Conservation (phyloP, 2,797 vertebrate species). For the Crocodylus rhombifer region DNA sequence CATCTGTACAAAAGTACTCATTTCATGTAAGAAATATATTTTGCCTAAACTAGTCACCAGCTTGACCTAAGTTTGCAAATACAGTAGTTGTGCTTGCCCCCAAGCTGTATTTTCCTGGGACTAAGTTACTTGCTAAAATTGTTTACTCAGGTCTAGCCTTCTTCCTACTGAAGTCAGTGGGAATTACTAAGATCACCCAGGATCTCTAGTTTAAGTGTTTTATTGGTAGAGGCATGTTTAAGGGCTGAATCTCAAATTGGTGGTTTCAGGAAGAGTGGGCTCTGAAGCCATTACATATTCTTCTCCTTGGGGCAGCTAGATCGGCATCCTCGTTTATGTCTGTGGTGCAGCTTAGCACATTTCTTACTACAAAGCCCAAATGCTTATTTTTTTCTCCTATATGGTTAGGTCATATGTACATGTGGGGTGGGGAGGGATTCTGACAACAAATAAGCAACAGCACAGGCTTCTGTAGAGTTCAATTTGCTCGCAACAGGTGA, state of each 20-base stretch:
- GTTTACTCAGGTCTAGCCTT: too few species aligned
- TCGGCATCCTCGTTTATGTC: neutral
- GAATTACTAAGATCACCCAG: neutral
- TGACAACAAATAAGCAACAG: neutral
- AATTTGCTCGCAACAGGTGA: rapidly evolving
- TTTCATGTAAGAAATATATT: too few species aligned
- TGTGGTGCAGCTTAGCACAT: neutral
- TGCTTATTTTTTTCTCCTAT: neutral
- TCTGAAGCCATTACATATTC: neutral
- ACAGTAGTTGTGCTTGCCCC: too few species aligned
- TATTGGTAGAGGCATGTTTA: neutral
- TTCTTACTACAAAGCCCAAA: neutral
- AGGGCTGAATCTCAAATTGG: neutral
- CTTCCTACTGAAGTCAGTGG: neutral
- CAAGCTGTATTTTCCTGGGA: too few species aligned
- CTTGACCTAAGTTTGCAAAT: too few species aligned
- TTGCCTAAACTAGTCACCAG: too few species aligned
- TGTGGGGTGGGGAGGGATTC: neutral
- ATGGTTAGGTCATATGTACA: neutral
- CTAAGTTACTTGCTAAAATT: too few species aligned
- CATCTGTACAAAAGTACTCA: too few species aligned
- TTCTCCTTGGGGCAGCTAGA: neutral
- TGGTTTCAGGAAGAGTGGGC: neutral
- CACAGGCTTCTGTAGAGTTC: neutral
- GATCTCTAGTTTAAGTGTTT: neutral